Base-by-base conservation (phyloP, 2,113 vertebrate species). In the Muntiacus muntjak region DNA sequence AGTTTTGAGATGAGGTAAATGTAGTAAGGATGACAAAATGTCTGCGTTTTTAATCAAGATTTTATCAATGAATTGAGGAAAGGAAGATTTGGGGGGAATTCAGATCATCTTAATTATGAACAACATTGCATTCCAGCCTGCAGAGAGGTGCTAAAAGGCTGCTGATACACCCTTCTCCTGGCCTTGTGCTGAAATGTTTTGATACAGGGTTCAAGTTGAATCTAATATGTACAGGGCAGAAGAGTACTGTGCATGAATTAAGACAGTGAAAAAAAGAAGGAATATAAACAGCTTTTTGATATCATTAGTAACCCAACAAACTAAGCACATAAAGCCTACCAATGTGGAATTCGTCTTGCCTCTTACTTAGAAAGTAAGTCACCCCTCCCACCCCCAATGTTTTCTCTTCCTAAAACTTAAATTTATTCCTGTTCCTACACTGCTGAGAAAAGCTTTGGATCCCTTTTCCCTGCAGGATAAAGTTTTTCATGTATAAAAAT, bases 31-130 rank as follows among this genome's bases (percentile, higher is more conserved):
- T 99, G 98, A 98, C 99, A 99, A 99, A 99, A 99, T 99, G 99
- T 99, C 99, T 99, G 99, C 99, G 99, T 99, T 99, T 99, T 99
- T 99, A 99, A 99, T 99, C 98, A 98, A 98, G 93, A 97, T 98
- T 98, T 98, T 99, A 99, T 99, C 98, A 99, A 98, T 98, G 98
- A 98, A 58, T 95, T 93, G 54, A 95, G 97, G 95, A 97, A 96
- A 93, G 93, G 81, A 90, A 96, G 84, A 87, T 97, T 98, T 96
- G 81, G 93, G 95, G 43, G 64, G 78, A 47, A 98, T 98, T 97
- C 96, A 95, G 90, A 97, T 95, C 89, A 97, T 98, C 98, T 98
- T 97, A 98, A 98, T 98, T 98, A 98, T 97, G 97, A 92, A n/a
- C 12, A 93, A 15, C 9, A 21, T 62, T 82, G 54, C 25, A 21